phyloP scores from a whole-genome alignment of 2,113 vertebrate species.

The Ailurus styani region DNA sequence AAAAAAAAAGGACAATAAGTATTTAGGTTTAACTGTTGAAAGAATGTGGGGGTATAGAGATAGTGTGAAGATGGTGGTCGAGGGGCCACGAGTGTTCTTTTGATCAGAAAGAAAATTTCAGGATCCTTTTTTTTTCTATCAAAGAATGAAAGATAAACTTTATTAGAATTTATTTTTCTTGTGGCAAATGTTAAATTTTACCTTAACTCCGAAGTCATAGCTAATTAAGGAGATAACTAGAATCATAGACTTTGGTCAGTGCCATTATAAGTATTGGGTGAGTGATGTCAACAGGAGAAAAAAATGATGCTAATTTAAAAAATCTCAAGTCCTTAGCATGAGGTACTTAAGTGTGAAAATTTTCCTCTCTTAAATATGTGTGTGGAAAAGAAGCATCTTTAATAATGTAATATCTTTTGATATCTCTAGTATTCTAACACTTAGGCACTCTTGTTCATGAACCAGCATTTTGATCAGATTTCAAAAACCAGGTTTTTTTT shows the following conservation, averaged over 20 bases:
- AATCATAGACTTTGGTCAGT: background rate
- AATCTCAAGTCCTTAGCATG: background rate
- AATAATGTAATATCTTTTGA: background rate
- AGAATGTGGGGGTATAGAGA: background rate
- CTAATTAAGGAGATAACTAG: background rate
- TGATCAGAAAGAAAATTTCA: slow-evolving; percentile 3
- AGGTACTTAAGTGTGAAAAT: background rate
- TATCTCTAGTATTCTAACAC: background rate
- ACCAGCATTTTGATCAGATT: background rate
- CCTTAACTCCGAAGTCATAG: background rate
- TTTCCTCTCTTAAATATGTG: background rate
- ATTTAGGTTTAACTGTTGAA: background rate
- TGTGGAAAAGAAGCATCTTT: background rate
- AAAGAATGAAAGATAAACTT: background rate
- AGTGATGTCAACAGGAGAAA: background rate
- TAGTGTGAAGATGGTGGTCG: background rate
- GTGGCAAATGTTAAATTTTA: background rate
- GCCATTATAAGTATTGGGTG: background rate
- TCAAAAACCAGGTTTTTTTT: slow-evolving; percentile 39
- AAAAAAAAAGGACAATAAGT: background rate
- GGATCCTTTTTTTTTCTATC: background rate
- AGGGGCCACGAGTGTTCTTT: background rate
- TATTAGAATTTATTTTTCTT: background rate
- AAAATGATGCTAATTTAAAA: background rate
- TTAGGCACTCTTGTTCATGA: background rate